Base-by-base conservation (phyloP, 2,797 vertebrate genomes). In the Naso thynnoides region DNA sequence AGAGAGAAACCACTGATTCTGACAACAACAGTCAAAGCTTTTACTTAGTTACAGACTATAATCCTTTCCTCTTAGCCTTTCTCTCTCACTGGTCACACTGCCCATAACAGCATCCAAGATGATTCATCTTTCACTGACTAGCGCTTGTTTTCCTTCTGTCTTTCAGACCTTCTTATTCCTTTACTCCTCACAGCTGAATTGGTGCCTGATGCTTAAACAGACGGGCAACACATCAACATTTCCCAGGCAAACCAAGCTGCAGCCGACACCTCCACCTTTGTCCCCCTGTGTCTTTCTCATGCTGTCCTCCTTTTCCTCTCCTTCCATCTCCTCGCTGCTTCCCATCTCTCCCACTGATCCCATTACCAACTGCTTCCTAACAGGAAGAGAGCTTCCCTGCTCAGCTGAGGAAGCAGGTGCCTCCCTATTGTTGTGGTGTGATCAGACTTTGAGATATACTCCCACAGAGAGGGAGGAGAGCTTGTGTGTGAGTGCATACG, bases 321-420 rank as follows among this genome's bases (percentile, higher is more conserved):
- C 62, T 62, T 81, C 70, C 61, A 61, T 71, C 74, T 62, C 59
- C 42, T 73, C 56, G 50, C 77, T 13, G 47, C 83, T 81, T 88
- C 83, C 85, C 83, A 88, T 81, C 70, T 84, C 79, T 83, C 82
- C 82, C 84, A 81, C 85, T 88, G 91, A 92, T 93, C 90, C 83
- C 91, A 91, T 92, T 94, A 93, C 91, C 92, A 88, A 90, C 88
- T 85, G 91, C 88, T 92, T 86, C 94, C 92, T 88, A 86, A 94
- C 93, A 95, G 95, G 94, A 95, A 94, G 90, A 77, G 68, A 23
- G 73, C 87, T 91, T 88, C 89, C 89, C 84, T 83, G 75, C 82
- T 79, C 79, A 39, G 82, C 83, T 70, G 84, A 94, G 95, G 95
- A 95, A 95, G 86, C 95, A 95, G 95, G 95, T 95, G 95, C 90